A percentile compares a stretch with the other conserved stretches of the same genome.
These are phyloP conservation scores for Paramisgurnus dabryanus DNA, from an alignment of 2,113 vertebrate species.

Conservation along the genomic window DNA sequence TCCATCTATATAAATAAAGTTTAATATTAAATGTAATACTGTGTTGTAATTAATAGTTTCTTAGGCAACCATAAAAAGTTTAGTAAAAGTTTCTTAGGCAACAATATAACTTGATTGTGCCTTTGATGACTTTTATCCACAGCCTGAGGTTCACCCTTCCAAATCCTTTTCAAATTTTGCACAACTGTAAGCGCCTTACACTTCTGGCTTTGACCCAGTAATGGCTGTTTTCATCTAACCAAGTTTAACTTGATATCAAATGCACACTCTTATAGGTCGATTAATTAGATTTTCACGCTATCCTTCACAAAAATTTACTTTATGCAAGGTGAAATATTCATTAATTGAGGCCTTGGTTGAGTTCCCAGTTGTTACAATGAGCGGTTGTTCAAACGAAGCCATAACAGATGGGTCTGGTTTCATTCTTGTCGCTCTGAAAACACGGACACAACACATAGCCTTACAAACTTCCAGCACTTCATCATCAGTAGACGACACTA, in stretches of 20 bases:
- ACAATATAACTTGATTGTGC: background rate
- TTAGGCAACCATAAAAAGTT: background rate
- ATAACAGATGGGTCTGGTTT: conserved; percentile 45
- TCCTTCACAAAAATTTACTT: too few relatives aligned
- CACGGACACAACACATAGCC: conserved; percentile 13
- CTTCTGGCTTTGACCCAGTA: background rate
- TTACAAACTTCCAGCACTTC: conserved; percentile 36
- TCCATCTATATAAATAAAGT: too few relatives aligned
- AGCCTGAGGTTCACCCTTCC: background rate
- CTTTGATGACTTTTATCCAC: background rate
- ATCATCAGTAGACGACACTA: conserved; percentile 34
- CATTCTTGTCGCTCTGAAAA: conserved; percentile 37
- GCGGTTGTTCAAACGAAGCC: conserved; percentile 44
- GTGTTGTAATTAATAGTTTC: too few relatives aligned
- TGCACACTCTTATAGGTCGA: conserved; percentile 4
- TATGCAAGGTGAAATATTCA: conserved; percentile 38
- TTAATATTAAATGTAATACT: too few relatives aligned
- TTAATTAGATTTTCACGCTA: background rate
- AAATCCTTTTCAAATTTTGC: background rate
- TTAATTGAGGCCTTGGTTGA: conserved; percentile 49
- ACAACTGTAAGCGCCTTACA: background rate
- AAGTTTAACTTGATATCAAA: conserved; percentile 7
- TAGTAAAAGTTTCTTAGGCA: background rate
- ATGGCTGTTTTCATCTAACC: conserved; percentile 9
- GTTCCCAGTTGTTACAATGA: conserved; percentile 52